A percentile compares a stretch with the other conserved stretches of the same genome.
Evolutionary conservation across 2,797 vertebrate genomes (phyloP).

Genomic region (Microchirus variegatus): DNA sequence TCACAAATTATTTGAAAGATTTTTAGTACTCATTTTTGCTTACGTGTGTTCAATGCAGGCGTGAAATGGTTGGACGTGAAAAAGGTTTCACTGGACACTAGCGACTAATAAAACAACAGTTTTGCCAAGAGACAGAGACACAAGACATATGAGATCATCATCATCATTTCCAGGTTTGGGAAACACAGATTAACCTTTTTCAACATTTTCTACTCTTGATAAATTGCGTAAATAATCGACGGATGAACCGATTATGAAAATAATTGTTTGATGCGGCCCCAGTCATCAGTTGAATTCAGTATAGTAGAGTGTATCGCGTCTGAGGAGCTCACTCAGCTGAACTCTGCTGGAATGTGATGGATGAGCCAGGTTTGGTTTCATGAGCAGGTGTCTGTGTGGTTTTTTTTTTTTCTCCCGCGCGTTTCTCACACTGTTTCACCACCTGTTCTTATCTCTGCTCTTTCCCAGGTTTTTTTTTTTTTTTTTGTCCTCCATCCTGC

Average conservation of each 20-base stretch:
- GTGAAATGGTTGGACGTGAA: background rate
- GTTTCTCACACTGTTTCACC: constrained; percentile 71
- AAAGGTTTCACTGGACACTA: background rate
- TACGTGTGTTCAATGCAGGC: background rate
- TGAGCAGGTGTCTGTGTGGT: constrained; percentile 81
- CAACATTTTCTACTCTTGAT: no score
- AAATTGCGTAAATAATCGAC: no score
- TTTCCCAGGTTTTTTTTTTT: constrained; percentile 36
- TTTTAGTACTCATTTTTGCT: no score
- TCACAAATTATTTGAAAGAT: no score
- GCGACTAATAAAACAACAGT: no score
- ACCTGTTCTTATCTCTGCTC: constrained; percentile 70
- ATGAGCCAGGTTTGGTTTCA: constrained; percentile 88
- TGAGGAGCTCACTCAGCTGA: constrained; percentile 41
- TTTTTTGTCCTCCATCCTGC: background rate
- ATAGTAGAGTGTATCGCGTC: constrained; percentile 30
- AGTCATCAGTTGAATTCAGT: constrained; percentile 16
- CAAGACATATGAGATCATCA: no score
- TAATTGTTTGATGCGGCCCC: no score
- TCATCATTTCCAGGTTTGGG: no score
- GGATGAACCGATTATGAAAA: no score
- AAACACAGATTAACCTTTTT: no score
- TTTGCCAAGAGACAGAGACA: no score
- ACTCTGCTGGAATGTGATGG: constrained; percentile 79
- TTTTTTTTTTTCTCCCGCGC: constrained; percentile 41